Evolutionary conservation across 1,140 invertebrate genomes (phyloP).

Genomic region (Neodiprion virginianus): DNA sequence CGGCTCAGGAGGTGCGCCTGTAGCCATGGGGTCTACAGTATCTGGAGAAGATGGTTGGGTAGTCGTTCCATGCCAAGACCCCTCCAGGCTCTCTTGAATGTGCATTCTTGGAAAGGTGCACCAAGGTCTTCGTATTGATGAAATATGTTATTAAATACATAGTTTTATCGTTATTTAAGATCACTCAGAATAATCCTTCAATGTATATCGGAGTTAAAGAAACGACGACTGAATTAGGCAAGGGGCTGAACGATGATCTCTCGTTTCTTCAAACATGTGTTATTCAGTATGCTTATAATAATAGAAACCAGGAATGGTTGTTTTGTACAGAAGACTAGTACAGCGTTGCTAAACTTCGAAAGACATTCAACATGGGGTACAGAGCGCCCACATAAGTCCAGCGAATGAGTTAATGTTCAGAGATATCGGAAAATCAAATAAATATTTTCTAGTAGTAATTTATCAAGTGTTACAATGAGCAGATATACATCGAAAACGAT

Average conservation of each 20-base stretch:
- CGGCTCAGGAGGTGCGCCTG: constrained; percentile 22
- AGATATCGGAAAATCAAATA: not conserved
- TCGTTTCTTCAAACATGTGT: not conserved
- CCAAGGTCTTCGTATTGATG: not conserved
- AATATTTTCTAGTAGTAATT: constrained; percentile 1
- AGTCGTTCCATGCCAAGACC: constrained; percentile 50
- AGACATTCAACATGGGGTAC: no score
- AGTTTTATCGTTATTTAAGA: constrained; percentile 4
- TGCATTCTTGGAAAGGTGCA: not conserved
- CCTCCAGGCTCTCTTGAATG: constrained; percentile 44
- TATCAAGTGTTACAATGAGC: not conserved
- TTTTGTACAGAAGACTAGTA: no score
- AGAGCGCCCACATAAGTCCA: not conserved
- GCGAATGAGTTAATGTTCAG: not conserved
- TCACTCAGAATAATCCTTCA: not conserved
- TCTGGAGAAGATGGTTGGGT: constrained; percentile 55
- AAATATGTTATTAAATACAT: not conserved
- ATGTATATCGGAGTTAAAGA: not conserved
- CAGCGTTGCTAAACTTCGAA: no score
- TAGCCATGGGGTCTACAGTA: constrained; percentile 33
- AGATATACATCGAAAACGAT: not conserved
- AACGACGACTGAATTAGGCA: not conserved
- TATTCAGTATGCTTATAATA: not conserved
- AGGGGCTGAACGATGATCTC: not conserved
- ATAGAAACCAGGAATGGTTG: no score